These are phyloP conservation scores for Cladopsammia gracilis DNA, from an alignment of 64 coral and sea anemone species.

Conservation along the genomic window DNA sequence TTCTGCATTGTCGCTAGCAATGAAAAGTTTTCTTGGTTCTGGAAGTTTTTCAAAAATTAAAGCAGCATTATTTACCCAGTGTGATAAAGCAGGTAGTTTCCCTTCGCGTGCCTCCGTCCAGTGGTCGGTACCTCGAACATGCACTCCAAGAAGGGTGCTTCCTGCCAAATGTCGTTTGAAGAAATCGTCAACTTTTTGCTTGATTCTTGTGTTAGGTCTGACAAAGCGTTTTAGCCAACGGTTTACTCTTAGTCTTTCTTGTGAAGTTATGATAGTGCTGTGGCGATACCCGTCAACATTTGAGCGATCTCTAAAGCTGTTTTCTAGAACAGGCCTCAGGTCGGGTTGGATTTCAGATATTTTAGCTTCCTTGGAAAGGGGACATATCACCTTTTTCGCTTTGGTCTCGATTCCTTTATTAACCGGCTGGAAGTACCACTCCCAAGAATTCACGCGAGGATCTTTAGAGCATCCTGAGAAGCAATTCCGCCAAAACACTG, in stretches of 20 bases:
- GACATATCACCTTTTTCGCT: constrained; percentile 56
- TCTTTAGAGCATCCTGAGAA: constrained; percentile 54
- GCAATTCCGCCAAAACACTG: constrained; percentile 73
- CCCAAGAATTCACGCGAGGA: constrained; percentile 73
- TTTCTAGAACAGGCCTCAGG: neutral
- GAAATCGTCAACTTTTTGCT: constrained; percentile 39
- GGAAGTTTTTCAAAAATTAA: constrained; percentile 33
- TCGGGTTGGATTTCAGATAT: neutral
- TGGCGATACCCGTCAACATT: neutral
- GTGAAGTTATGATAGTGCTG: constrained; percentile 24
- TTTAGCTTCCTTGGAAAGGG: neutral
- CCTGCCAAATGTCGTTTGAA: constrained; percentile 25
- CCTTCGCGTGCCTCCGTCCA: constrained; percentile 28
- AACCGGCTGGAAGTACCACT: constrained; percentile 84
- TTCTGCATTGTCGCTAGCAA: constrained; percentile 86
- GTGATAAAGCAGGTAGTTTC: constrained; percentile 27
- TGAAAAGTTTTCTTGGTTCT: constrained; percentile 73
- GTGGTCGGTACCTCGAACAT: constrained; percentile 83
- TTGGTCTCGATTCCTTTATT: constrained; percentile 68
- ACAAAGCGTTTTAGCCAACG: constrained; percentile 47
- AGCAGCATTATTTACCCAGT: constrained; percentile 60
- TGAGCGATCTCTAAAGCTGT: neutral
- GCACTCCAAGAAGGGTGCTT: constrained; percentile 66
- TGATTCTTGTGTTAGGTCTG: constrained; percentile 9
- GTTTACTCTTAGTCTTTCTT: constrained; percentile 59